Percentiles rank a stretch among this genome's conserved stretches.
Conservation (phyloP, 2,888 invertebrate genomes). For the Mythimna vitellina region DNA sequence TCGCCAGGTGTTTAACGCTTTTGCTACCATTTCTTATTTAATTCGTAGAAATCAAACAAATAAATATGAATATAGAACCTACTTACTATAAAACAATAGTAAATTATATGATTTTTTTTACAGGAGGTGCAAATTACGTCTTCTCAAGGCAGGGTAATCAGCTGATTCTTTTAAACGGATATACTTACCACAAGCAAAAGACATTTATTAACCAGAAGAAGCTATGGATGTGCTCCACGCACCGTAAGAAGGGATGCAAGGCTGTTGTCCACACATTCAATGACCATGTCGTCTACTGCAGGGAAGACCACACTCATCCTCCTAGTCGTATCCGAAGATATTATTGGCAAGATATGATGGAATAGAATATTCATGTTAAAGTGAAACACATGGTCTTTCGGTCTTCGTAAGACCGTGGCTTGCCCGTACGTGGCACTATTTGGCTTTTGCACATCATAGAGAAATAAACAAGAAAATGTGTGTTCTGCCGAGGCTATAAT, state of each 20-base stretch:
- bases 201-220: constrained; percentile 3
- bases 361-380: background rate
- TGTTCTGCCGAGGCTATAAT: too few species aligned
- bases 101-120: background rate
- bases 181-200: constrained; percentile 17
- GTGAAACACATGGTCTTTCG: background rate
- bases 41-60: background rate
- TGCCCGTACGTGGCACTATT: background rate
- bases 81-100: background rate
- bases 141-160: background rate
- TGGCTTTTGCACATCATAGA: background rate
- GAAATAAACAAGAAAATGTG: too few species aligned
- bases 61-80: background rate
- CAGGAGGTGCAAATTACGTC: background rate
- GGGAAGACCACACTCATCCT: constrained; percentile 40
- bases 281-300: constrained; percentile 33
- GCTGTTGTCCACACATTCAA: constrained; percentile 50
- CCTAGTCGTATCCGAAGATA: constrained; percentile 1
- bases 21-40: background rate
- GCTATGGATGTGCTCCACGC: constrained; percentile 43
- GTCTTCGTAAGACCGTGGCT: background rate
- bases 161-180: constrained; percentile 9
- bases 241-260: constrained; percentile 39
- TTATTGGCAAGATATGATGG: background rate
- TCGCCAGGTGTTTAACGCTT: background rate